Conservation (phyloP, 2,113 vertebrate genomes). For the Naja naja region DNA sequence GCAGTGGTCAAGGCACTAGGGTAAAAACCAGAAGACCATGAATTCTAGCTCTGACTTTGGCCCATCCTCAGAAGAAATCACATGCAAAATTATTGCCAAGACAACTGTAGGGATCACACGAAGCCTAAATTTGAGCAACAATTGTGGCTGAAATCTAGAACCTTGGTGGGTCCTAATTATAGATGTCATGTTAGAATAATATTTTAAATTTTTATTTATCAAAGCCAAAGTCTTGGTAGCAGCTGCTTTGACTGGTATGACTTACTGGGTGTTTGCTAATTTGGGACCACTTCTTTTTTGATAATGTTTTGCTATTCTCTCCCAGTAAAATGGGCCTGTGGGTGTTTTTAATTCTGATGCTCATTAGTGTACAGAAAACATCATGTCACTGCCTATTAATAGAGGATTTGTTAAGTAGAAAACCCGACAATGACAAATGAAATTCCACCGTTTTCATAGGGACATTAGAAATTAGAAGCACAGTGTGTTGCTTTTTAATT, state of each 20-base stretch:
- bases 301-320: neutral
- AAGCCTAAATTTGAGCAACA: neutral
- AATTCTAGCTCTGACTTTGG: neutral
- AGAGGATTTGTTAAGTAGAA: neutral
- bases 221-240: neutral
- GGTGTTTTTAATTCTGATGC: conserved; percentile 16
- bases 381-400: neutral
- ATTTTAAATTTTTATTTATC: neutral
- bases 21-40: neutral
- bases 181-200: neutral
- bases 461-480: neutral
- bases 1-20: neutral
- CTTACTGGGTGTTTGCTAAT: neutral
- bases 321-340: conserved; percentile 11
- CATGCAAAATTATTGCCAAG: neutral
- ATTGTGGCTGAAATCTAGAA: neutral
- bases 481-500: neutral
- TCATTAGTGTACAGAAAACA: neutral
- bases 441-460: neutral
- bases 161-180: neutral
- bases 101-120: neutral
- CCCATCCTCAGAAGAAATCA: neutral
- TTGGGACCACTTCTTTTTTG: neutral
- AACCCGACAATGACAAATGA: neutral
- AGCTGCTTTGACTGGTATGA: neutral